Evolutionary conservation across 1,140 invertebrate genomes (phyloP).

Genomic region (Cryptotermes secundus): DNA sequence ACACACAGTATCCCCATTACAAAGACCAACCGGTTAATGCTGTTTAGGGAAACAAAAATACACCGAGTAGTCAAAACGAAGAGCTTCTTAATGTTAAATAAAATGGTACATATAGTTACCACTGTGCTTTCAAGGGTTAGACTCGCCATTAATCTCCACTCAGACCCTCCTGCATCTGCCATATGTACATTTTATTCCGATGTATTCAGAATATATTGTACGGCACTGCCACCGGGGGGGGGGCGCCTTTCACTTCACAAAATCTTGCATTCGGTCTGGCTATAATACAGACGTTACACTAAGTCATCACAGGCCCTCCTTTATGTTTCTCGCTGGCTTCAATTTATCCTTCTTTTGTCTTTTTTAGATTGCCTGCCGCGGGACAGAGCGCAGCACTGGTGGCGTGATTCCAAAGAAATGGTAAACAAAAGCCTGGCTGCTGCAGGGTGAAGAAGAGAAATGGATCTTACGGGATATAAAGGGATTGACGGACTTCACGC

Average conservation of each 20-base stretch:
- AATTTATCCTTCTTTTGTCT: conserved; percentile 18
- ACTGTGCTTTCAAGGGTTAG: too few species aligned
- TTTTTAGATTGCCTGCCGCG: background rate
- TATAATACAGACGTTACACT: background rate
- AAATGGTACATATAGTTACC: too few species aligned
- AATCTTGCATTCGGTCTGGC: background rate
- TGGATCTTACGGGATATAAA: background rate
- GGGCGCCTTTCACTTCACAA: background rate
- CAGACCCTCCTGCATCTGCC: too few species aligned
- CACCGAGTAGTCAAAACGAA: too few species aligned
- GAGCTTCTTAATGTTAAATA: too few species aligned
- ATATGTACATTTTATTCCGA: too few species aligned
- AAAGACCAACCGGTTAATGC: too few species aligned
- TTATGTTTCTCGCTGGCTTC: background rate
- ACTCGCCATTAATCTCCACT: too few species aligned
- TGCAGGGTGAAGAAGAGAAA: background rate
- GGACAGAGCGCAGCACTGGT: background rate
- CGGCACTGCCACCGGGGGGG: too few species aligned
- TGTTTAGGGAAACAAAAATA: too few species aligned
- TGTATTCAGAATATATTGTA: too few species aligned
- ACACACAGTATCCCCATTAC: too few species aligned
- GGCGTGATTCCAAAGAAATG: background rate
- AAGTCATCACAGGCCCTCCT: background rate
- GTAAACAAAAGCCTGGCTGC: background rate
- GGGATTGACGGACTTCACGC: background rate